Percentiles rank a stretch among this genome's conserved stretches.
These are phyloP conservation scores for Gisinianus flammeolus DNA, from an alignment of 2,888 invertebrate species.

Conservation along the genomic window DNA sequence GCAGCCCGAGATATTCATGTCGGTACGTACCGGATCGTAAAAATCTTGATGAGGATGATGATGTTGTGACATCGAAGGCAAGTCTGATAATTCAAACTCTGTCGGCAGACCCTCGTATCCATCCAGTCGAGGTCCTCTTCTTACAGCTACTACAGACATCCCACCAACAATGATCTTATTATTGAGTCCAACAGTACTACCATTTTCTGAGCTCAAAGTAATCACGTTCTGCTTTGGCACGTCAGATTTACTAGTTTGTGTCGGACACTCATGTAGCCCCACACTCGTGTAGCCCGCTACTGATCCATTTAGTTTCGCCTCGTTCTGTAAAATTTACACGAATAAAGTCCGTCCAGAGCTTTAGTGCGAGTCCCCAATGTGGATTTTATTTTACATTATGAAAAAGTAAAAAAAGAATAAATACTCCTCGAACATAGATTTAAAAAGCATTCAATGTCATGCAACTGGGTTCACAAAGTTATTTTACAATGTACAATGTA, in stretches of 20 bases:
- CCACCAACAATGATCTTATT: conserved; percentile 25
- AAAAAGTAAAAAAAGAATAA: too few relatives aligned
- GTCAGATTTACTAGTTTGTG: conserved; percentile 39
- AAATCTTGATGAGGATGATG: conserved; percentile 34
- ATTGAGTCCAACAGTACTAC: conserved; percentile 14
- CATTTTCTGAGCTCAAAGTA: conserved; percentile 40
- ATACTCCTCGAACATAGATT: too few relatives aligned
- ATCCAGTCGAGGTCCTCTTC: conserved; percentile 41
- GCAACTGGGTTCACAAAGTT: too few relatives aligned
- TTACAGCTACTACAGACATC: conserved; percentile 37
- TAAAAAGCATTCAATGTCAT: too few relatives aligned
- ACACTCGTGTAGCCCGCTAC: conserved; percentile 53
- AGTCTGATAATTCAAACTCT: conserved; percentile 65
- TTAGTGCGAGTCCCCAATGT: conserved; percentile 18
- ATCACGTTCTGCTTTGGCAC: conserved; percentile 42
- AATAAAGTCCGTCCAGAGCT: conserved; percentile 35
- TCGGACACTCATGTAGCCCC: conserved; percentile 53
- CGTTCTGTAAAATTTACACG: conserved; percentile 47
- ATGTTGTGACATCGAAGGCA: conserved; percentile 41
- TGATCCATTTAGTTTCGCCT: conserved; percentile 55
- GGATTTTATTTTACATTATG: too few relatives aligned
- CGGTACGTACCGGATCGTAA: too few relatives aligned
- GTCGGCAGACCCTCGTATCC: conserved; percentile 70
- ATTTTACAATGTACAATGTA: too few relatives aligned
- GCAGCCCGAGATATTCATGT: conserved; percentile 27